Evolutionary conservation across 2,797 vertebrate genomes (phyloP).

Genomic region (Aythya fuligula): DNA sequence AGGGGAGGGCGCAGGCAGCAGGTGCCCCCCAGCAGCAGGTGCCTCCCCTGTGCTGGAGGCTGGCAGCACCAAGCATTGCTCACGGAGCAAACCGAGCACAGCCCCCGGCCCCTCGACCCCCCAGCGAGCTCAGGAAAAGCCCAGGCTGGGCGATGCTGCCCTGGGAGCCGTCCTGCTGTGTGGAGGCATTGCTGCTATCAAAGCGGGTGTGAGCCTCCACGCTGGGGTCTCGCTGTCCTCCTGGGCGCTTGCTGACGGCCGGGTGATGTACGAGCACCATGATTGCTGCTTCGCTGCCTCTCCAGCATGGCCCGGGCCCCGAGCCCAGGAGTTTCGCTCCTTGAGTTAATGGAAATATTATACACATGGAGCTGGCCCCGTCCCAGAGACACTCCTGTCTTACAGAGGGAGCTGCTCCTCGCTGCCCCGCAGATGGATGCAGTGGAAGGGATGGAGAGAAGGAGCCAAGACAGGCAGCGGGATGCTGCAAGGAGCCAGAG

Average conservation of each 20-base stretch:
- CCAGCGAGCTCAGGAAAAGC: background rate
- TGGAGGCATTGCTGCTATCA: background rate
- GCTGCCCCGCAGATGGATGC: background rate
- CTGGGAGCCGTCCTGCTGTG: background rate
- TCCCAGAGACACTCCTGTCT: constrained; percentile 24
- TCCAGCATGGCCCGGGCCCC: constrained; percentile 1
- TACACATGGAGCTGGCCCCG: constrained; percentile 17
- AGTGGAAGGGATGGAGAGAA: fast-evolving
- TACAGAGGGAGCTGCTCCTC: background rate
- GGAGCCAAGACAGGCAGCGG: background rate
- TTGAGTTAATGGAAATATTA: constrained; percentile 55
- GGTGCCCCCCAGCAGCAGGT: background rate
- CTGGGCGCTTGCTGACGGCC: background rate
- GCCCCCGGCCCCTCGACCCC: fast-evolving
- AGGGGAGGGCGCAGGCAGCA: background rate
- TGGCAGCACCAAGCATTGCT: background rate
- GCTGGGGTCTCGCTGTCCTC: fast-evolving
- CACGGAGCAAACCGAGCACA: background rate
- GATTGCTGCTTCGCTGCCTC: background rate
- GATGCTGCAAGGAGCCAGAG: fast-evolving
- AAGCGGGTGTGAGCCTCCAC: background rate
- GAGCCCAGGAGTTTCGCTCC: background rate
- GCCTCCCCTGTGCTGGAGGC: fast-evolving
- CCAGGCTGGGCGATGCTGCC: fast-evolving
- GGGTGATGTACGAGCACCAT: background rate